Percentiles rank a stretch among this genome's conserved stretches.
These are phyloP conservation scores for Drosophila falleni DNA, from an alignment of 2,888 invertebrate genomes.

Conservation along the genomic window DNA sequence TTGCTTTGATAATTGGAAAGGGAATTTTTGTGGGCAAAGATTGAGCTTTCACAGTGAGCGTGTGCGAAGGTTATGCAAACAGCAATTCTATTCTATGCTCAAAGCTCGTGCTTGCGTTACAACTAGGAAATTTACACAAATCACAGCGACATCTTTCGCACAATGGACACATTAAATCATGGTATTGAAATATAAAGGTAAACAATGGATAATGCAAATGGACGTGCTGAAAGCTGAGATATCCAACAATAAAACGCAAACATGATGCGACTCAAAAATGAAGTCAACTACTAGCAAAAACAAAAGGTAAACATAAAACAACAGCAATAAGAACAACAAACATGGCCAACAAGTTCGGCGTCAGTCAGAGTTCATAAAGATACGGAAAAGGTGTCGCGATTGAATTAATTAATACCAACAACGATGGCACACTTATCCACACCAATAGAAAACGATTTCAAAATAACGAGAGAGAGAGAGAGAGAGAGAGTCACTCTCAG, in stretches of 20 bases:
- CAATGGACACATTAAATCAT: conserved; percentile 55
- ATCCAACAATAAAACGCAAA: conserved; percentile 29
- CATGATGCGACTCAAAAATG: conserved; percentile 39
- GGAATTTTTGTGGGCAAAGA: conserved; percentile 25
- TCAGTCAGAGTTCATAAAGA: conserved; percentile 57
- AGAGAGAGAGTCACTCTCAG: conserved; percentile 9
- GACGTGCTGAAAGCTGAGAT: conserved; percentile 42
- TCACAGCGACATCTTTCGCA: conserved; percentile 37
- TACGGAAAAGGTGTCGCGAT: conserved; percentile 66
- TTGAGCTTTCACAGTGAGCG: conserved; percentile 44
- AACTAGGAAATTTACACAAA: conserved; percentile 73
- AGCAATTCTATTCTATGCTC: conserved; percentile 51
- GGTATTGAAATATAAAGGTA: conserved; percentile 39
- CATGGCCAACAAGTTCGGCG: conserved; percentile 41
- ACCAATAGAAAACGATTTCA: background rate
- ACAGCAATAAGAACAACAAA: conserved; percentile 36
- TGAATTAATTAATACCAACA: conserved; percentile 70
- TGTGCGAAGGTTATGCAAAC: conserved; percentile 63
- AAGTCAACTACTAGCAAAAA: conserved; percentile 35
- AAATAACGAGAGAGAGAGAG: background rate
- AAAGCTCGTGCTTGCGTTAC: conserved; percentile 27
- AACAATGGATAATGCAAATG: conserved; percentile 68
- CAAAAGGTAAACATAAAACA: conserved; percentile 20
- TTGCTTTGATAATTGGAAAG: conserved; percentile 42
- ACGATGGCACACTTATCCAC: conserved; percentile 56